Evolutionary conservation across 2,888 invertebrate genomes (phyloP).

Genomic region (Eupithecia exiguata): DNA sequence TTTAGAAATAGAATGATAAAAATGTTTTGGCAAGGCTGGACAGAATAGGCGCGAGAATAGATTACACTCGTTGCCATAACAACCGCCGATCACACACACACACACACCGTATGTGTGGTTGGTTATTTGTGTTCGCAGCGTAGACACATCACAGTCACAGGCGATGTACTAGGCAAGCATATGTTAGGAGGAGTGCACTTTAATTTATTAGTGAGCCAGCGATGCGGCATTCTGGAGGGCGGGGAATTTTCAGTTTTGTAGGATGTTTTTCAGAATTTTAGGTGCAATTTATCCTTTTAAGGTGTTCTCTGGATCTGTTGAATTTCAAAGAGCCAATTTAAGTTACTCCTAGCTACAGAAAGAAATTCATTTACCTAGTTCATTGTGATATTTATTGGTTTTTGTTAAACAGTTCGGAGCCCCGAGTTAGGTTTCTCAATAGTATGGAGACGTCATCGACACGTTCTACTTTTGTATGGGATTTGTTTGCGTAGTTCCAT

Average conservation of each 20-base stretch:
- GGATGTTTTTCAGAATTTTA: constrained; percentile 22
- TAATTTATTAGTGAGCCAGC: constrained; percentile 43
- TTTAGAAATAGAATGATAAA: constrained; percentile 32
- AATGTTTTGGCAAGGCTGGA: constrained; percentile 33
- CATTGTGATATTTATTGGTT: no score
- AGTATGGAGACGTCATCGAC: no score
- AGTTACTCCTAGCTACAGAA: background rate
- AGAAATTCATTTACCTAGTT: background rate
- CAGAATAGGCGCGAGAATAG: constrained; percentile 42
- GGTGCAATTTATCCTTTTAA: background rate
- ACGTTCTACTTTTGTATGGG: no score
- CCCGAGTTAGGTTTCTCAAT: no score
- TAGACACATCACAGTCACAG: constrained; percentile 19
- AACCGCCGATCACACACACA: constrained; percentile 52
- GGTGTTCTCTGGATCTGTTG: background rate
- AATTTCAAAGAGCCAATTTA: background rate
- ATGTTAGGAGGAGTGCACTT: constrained; percentile 44
- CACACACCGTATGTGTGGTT: background rate
- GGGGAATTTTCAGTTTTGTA: constrained; percentile 20
- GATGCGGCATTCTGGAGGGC: constrained; percentile 32
- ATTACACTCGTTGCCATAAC: constrained; percentile 51
- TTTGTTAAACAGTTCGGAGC: no score
- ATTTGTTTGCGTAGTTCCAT: no score
- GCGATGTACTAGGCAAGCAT: constrained; percentile 49
- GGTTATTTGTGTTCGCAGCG: background rate